Conservation (phyloP, 2,113 vertebrate species). For the Phoxinus phoxinus region DNA sequence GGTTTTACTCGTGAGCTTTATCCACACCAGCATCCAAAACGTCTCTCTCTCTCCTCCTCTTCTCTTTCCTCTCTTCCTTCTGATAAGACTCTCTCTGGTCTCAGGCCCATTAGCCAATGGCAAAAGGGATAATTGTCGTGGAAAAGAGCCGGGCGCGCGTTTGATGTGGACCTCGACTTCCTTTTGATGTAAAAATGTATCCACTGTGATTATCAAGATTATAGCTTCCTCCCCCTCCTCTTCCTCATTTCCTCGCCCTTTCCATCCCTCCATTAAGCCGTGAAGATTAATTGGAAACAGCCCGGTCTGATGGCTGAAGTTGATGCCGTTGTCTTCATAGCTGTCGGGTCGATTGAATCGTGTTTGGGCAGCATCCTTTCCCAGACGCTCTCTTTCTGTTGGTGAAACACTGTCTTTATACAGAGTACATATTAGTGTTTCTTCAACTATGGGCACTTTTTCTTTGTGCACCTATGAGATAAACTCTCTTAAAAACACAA, state of each 20-base stretch:
- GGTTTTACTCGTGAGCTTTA: neutral
- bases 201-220: slow-evolving; percentile 71
- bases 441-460: neutral
- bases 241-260: slow-evolving; percentile 30
- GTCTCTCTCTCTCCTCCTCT: slow-evolving; percentile 38
- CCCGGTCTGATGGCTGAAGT: slow-evolving; percentile 59
- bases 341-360: slow-evolving; percentile 46
- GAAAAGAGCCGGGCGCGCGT: slow-evolving; percentile 49
- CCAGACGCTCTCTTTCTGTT: slow-evolving; percentile 6
- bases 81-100: slow-evolving; percentile 62
- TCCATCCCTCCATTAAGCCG: slow-evolving; percentile 63
- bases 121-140: slow-evolving; percentile 63
- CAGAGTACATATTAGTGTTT: neutral
- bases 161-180: slow-evolving; percentile 67
- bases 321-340: slow-evolving; percentile 40
- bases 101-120: slow-evolving; percentile 59
- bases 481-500: too few species aligned
- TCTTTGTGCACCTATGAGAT: too few species aligned
- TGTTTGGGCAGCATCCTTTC: slow-evolving; percentile 51
- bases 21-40: neutral
- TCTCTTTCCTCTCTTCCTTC: slow-evolving; percentile 30
- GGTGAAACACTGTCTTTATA: slow-evolving; percentile 13
- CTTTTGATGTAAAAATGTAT: slow-evolving; percentile 74
- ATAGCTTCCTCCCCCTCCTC: slow-evolving; percentile 56
- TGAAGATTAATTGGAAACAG: slow-evolving; percentile 75